These are phyloP conservation scores for Dreissena polymorpha DNA, from an alignment of 1,140 invertebrate species.

Conservation along the genomic window DNA sequence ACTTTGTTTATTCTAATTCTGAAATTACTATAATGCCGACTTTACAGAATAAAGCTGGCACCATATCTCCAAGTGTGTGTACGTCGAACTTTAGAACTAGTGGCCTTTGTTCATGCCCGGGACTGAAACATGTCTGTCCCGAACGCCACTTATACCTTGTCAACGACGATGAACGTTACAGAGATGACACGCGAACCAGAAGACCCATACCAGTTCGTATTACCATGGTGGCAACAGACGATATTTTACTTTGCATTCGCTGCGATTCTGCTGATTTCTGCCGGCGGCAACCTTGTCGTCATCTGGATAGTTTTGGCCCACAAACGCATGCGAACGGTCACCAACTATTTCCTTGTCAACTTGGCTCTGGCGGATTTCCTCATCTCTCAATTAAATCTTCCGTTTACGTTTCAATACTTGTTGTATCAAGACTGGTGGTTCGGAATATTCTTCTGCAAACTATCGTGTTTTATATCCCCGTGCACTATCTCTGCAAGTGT, in stretches of 20 bases:
- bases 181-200: background rate
- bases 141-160: too few species aligned
- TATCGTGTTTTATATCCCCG: conserved; percentile 94
- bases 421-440: too few species aligned
- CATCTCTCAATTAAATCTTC: too few species aligned
- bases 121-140: too few species aligned
- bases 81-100: too few species aligned
- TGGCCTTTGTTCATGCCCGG: too few species aligned
- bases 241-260: conserved; percentile 83
- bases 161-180: background rate
- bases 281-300: conserved; percentile 95
- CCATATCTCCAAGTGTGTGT: too few species aligned
- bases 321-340: conserved; percentile 95
- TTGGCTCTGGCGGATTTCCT: too few species aligned
- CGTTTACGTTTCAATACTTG: too few species aligned
- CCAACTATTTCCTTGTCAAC: conserved; percentile 97
- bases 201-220: conserved; percentile 41
- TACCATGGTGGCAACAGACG: conserved; percentile 75
- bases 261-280: conserved; percentile 94
- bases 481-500: conserved; percentile 93
- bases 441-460: conserved; percentile 90
- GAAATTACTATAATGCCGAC: too few species aligned
- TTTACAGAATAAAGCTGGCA: too few species aligned
- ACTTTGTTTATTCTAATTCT: too few species aligned
- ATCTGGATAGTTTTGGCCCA: conserved; percentile 95